Evolutionary conservation across 1,140 invertebrate species (phyloP).

Genomic region (Temnothorax nylanderi): DNA sequence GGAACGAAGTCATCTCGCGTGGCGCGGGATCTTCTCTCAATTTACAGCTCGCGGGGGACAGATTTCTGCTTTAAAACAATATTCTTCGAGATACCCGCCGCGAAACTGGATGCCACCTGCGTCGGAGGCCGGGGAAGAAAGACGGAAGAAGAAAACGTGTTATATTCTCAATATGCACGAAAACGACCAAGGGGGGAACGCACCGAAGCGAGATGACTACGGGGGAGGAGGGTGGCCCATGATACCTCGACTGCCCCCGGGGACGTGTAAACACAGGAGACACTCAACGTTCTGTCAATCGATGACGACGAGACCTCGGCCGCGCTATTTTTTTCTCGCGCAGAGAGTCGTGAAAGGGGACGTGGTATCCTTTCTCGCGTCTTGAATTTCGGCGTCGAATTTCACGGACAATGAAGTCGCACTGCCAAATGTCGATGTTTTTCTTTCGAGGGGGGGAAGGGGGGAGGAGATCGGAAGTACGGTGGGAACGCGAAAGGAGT

Average conservation of each 20-base stretch:
- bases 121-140: background rate
- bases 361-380: background rate
- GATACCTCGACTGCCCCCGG: conserved; percentile 74
- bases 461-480: conserved; percentile 35
- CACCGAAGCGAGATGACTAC: conserved; percentile 61
- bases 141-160: conserved; percentile 52
- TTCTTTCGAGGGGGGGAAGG: background rate
- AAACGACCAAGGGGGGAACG: conserved; percentile 57
- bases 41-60: conserved; percentile 83
- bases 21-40: conserved; percentile 70
- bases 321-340: background rate
- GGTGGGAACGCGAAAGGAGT: background rate
- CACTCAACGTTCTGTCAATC: conserved; percentile 80
- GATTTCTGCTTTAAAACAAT: conserved; percentile 85
- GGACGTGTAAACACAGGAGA: conserved; percentile 81
- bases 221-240: conserved; percentile 63
- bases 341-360: background rate
- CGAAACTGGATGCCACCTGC: conserved; percentile 67
- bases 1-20: conserved; percentile 17
- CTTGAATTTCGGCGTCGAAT: conserved; percentile 55
- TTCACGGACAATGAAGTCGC: conserved; percentile 64
- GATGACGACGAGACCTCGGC: conserved; percentile 62
- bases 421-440: conserved; percentile 40
- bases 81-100: conserved; percentile 71
- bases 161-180: conserved; percentile 78